Conservation (phyloP, 2,888 invertebrate genomes). For the Tipula confusa region DNA sequence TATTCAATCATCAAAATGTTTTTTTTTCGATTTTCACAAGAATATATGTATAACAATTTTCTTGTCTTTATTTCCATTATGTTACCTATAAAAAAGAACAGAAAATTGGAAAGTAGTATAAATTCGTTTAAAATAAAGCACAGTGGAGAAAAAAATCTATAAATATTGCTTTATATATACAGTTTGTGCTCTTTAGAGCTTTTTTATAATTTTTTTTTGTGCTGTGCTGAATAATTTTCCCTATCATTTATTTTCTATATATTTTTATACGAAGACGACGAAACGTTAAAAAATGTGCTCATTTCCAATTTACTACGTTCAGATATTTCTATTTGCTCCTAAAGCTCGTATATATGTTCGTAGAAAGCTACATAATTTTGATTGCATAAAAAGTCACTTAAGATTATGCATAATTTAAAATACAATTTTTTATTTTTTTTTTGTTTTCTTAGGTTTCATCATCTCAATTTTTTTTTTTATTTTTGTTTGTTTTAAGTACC, state of each 20-base stretch:
- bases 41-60: neutral
- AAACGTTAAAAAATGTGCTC: neutral
- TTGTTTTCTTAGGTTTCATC: neutral
- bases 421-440: neutral
- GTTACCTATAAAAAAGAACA: too few relatives aligned
- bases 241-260: neutral
- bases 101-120: neutral
- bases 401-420: constrained; percentile 13
- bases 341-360: too few relatives aligned
- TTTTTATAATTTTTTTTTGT: neutral
- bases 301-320: constrained; percentile 25
- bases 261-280: neutral
- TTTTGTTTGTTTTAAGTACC: neutral
- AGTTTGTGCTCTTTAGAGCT: neutral
- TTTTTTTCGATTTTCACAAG: neutral
- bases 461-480: neutral
- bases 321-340: neutral
- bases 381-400: constrained; percentile 25
- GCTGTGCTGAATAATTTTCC: neutral
- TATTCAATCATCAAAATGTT: neutral
- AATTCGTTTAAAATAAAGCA: neutral
- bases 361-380: neutral
- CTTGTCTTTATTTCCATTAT: neutral
- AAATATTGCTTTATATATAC: neutral
- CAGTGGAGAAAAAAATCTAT: neutral